Conservation (phyloP, 2,797 vertebrate species). For the Falco columbarius region DNA sequence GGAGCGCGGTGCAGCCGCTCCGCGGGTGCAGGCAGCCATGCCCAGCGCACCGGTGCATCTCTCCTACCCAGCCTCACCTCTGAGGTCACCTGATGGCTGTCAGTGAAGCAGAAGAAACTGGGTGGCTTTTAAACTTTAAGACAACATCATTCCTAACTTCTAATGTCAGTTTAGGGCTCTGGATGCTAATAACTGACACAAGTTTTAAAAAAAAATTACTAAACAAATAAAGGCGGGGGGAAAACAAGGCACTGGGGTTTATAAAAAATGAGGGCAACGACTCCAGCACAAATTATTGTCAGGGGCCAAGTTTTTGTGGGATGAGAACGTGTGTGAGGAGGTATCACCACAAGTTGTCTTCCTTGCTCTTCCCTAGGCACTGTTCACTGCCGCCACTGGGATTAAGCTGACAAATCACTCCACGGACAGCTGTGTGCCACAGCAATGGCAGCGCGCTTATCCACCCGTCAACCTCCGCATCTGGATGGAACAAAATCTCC, state of each 20-base stretch:
- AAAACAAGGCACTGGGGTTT: not conserved
- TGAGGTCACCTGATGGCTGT: not conserved
- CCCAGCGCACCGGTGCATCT: not conserved
- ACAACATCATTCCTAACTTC: not conserved
- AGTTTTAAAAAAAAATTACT: not conserved
- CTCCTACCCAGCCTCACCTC: not conserved
- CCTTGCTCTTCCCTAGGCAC: not conserved
- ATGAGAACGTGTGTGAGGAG: rapidly evolving
- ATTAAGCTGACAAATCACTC: not conserved
- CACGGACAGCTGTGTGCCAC: not conserved
- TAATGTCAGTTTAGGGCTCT: not conserved
- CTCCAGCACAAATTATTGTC: not conserved
- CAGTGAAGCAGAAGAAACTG: not conserved
- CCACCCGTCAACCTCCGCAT: not conserved
- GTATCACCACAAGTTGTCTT: rapidly evolving
- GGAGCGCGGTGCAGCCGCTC: rapidly evolving
- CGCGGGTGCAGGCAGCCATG: not conserved
- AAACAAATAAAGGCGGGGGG: not conserved
- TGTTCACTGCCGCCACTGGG: not conserved
- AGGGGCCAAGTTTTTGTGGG: not conserved
- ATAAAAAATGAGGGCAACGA: not conserved
- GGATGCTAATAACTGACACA: not conserved
- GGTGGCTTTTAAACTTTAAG: not conserved
- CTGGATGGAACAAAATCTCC: not conserved
- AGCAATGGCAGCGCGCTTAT: not conserved